Base-by-base conservation (phyloP, 2,888 invertebrate species). In the Hydriomena furcata region DNA sequence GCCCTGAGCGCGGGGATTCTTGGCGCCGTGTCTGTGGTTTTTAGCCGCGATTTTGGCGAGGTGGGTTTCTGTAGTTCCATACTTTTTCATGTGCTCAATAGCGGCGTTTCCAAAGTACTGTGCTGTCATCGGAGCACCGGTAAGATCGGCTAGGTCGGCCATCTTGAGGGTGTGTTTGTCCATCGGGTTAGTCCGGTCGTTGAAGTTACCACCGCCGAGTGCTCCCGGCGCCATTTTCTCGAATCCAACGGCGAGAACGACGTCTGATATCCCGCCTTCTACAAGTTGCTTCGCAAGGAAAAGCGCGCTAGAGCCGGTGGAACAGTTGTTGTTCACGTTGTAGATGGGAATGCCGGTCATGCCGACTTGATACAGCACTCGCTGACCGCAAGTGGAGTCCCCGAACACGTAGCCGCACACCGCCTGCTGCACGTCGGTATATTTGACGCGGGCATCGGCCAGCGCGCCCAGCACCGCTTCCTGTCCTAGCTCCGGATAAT, bases 321-420 rank as follows among this genome's bases (percentile, higher is more conserved):
- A 96, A 77, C 99, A 99, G 75, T 99, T 99, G 79, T 99, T 99
- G 88, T 99, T 99, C 7, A 99, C 99, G 84, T 99, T 99, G 87
- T 96, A 97, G 61, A 99, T 95, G 2, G 99, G 99, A 60, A 99
- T 98, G 30, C 99, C 99, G 23, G 96, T 98, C 94, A 99, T 94
- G 48, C 99, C 99, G 30, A 99, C 92, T 59, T 97, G 95, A 81
- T 99, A 99, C 5, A 99, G 82, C 0, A 98, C 98, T 60, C 99
- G 92, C 87, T 99, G 99, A 0, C 99, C 99, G 82, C 95, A 94
- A 1, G 98, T 97, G 0, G 99, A 98, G 82, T 99, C 99, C 0
- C 98, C 98, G 76, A 96, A 98, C 23, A 98, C 98, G 83, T 97
- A 99, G 24, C 98, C 98, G 55, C 96, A 96, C 52, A 95, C 94